Percentiles rank a stretch among this genome's conserved stretches.
These are phyloP conservation scores for Parus major DNA, from an alignment of 2,113 vertebrate species.

Conservation along the genomic window DNA sequence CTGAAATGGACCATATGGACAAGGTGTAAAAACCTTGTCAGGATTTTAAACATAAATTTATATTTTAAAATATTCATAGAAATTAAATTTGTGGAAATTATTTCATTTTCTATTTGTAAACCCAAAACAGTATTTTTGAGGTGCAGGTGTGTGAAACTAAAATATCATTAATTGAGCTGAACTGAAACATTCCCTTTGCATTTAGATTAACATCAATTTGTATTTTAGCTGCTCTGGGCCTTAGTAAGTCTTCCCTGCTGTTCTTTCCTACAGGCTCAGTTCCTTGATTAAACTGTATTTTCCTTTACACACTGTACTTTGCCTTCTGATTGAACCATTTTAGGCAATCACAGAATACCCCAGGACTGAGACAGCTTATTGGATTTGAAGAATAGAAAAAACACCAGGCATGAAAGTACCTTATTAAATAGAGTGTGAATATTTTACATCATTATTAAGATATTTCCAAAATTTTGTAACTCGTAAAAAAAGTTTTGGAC, in stretches of 20 bases:
- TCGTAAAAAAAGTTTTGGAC: not conserved
- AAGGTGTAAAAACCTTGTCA: not conserved
- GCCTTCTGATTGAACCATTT: not conserved
- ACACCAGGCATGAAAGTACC: not conserved
- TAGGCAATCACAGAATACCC: not conserved
- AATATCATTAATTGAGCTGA: not conserved
- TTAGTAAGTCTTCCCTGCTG: not conserved
- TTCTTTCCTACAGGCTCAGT: not conserved
- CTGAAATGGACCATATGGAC: too few relatives aligned
- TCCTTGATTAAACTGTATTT: slow-evolving; percentile 20
- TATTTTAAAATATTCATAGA: not conserved
- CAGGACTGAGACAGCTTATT: not conserved
- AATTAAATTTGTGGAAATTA: not conserved
- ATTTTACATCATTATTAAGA: not conserved
- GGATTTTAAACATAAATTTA: not conserved
- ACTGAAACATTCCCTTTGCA: not conserved
- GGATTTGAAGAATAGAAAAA: not conserved
- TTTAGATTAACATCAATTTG: not conserved
- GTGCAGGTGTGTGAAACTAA: not conserved
- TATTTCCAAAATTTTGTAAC: not conserved
- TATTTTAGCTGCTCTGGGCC: not conserved
- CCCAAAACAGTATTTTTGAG: not conserved
- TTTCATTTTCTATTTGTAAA: not conserved
- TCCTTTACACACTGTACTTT: rapidly evolving
- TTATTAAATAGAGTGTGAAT: not conserved